Base-by-base conservation (phyloP, 2,888 invertebrate species). In the Cataglyphis livida region DNA sequence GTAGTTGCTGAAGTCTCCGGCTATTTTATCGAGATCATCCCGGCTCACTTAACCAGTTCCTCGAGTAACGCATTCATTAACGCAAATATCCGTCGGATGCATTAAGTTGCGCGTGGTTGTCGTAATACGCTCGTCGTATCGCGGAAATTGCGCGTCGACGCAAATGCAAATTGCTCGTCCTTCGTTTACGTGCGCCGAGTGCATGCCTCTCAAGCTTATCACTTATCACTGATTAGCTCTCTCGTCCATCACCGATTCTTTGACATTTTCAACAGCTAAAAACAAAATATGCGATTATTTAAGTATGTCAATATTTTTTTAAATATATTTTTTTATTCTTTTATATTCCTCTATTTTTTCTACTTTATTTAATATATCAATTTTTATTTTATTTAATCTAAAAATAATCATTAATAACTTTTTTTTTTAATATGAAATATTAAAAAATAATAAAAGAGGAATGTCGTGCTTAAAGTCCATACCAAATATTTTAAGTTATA, bases 1-100 rank as follows among this genome's bases (percentile, higher is more conserved):
- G 12, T 28, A 75, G 54, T 21, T 7, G 32, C 21, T 61, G 73
- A 57, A 68, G 57, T 32, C 61, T 44, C 61, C 28, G 35, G 57
- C 66, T 62, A 82, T 54, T 82, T 84, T 75, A 83, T 84, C 89
- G 74, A 87, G 88, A 89, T 89, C 85, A 85, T 73, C 51, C 51
- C 78, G 44, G 68, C 78, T 75, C 73, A 81, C 83, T 82, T 82
- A 75, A 81, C 66, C 76, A 82, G 87, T 87, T 85, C 83, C 85
- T 85, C 82, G 76, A 82, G 75, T 76, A 76, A 85, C 78, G 88
- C 76, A 84, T 81, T 75, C 88, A 89, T 88, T 88, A 88, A 83
- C 87, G 82, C 82, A 87, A 89, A 82, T 89, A 88, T 89, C 87
- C 85, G 87, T 81, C 81, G 81, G 83, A 84, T 83, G 89, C 76